Evolutionary conservation across 2,113 vertebrate species (phyloP), one percentile per base, ranked within the genome.

Genomic region (Leptobrachium leishanense): DNA sequence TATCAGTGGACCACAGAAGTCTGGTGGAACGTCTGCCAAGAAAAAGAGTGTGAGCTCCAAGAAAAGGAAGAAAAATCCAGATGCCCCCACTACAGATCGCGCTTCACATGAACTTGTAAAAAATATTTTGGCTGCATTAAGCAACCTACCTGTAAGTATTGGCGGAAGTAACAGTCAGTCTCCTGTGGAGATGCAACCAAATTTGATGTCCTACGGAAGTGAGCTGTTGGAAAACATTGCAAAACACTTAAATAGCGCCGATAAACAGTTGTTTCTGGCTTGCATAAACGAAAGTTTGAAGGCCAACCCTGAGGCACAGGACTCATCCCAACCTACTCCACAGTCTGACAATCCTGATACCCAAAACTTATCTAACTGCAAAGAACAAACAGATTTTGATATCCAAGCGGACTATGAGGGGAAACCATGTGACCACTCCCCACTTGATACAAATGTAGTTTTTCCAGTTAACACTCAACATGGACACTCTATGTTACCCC

Each of bases 261-360:
- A 93, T 87, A 92, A 88, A 90, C 96, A 95, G 82, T 93, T 98
- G 81, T 85, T 98, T 46, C 31, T 90, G 85, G 89, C 94, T 76
- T 93, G 91, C 62, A 89, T 95, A 75, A 93, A 92, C 90, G 91
- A 92, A 72, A 92, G 87, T 76, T 85, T 91, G 50, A 92, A 93
- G 91, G 85, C 86, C 11, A 90, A 79, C 75, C 83, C 87, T 2
- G 86, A 89, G 2, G 80, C 86, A 74, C 87, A 82, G 82, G 44
- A 86, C 74, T 71, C 88, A 78, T 74, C 88, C 12, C 84, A 84
- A 81, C 86, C 90, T 83, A 77, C 85, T 43, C 86, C 91, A 81
- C 92, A 93, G 86, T 88, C 86, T 82, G 92, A 93, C 89, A 92
- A 94, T 65, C 87, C 87, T 46, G 90, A 93, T 84, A 89, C 90